Percentiles rank a stretch among this genome's conserved stretches.
Evolutionary conservation across 2,888 invertebrate species (phyloP).

Genomic region (Laspeyria flexula): DNA sequence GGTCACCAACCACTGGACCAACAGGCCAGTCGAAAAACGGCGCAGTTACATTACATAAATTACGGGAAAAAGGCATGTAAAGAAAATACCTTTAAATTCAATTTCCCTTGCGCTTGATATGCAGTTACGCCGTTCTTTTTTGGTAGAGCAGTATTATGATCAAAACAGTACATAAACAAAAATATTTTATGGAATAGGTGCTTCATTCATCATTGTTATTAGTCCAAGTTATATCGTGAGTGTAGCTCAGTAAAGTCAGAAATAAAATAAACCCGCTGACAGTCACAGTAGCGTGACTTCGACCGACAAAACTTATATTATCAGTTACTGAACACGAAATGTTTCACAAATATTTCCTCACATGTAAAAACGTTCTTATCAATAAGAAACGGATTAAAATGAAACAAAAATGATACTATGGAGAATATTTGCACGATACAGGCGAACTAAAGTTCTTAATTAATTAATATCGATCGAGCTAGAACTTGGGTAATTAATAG

Average conservation of each 20-base stretch:
- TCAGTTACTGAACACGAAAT: constrained; percentile 33
- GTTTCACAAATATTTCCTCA: constrained; percentile 33
- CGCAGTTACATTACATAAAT: too few species aligned
- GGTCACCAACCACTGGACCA: too few species aligned
- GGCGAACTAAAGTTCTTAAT: constrained; percentile 65
- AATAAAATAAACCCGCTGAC: constrained; percentile 29
- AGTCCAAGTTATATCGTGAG: constrained; percentile 7
- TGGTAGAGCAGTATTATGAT: too few species aligned
- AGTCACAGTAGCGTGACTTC: constrained; percentile 36
- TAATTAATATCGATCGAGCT: constrained; percentile 74
- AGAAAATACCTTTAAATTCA: too few species aligned
- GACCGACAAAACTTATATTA: constrained; percentile 31
- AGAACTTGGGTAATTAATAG: constrained; percentile 80
- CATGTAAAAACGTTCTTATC: constrained; percentile 30
- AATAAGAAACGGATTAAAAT: not conserved
- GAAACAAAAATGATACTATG: not conserved
- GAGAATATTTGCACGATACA: constrained; percentile 24
- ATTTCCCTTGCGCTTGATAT: too few species aligned
- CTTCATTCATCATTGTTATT: constrained; percentile 1
- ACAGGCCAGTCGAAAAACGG: too few species aligned
- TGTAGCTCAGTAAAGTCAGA: constrained; percentile 7
- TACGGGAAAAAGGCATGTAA: too few species aligned
- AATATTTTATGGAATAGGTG: not conserved
- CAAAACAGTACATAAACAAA: not conserved
- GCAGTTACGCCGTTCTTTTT: too few species aligned